These are phyloP conservation scores for Vultur gryphus DNA, from an alignment of 2,797 vertebrate genomes.

Conservation along the genomic window DNA sequence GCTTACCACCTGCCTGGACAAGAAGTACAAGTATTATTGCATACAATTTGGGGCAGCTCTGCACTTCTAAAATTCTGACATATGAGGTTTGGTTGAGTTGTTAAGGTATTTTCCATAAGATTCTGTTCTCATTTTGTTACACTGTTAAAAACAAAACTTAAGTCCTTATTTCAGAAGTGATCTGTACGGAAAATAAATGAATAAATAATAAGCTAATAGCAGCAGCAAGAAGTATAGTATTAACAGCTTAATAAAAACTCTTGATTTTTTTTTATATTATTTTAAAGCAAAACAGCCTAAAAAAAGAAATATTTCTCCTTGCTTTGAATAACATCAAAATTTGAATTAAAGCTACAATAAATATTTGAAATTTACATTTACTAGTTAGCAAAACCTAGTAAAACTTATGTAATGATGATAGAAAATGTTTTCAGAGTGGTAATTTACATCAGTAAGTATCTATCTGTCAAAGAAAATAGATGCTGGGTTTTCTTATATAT, in stretches of 20 bases:
- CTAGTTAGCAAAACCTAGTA: not conserved
- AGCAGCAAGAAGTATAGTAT: not conserved
- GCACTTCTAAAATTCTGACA: not conserved
- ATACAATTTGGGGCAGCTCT: not conserved
- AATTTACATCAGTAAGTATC: not conserved
- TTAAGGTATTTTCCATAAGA: not conserved
- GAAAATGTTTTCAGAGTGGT: not conserved
- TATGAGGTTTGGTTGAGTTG: not conserved
- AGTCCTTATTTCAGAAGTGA: not conserved
- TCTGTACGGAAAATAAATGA: not conserved
- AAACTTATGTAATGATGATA: not conserved
- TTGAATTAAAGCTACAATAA: not conserved
- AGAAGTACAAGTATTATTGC: constrained; percentile 32
- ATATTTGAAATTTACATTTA: not conserved
- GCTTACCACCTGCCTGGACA: constrained; percentile 25
- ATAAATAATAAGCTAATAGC: not conserved
- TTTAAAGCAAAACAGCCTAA: not conserved
- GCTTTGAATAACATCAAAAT: not conserved
- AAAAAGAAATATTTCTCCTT: not conserved
- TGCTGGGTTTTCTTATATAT: not conserved
- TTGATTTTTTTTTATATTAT: not conserved
- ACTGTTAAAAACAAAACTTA: not conserved
- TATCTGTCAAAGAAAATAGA: not conserved
- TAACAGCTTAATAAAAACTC: not conserved
- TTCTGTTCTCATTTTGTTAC: not conserved